phyloP scores from a whole-genome alignment of 2,113 vertebrate genomes.

The Ellobius talpinus region DNA sequence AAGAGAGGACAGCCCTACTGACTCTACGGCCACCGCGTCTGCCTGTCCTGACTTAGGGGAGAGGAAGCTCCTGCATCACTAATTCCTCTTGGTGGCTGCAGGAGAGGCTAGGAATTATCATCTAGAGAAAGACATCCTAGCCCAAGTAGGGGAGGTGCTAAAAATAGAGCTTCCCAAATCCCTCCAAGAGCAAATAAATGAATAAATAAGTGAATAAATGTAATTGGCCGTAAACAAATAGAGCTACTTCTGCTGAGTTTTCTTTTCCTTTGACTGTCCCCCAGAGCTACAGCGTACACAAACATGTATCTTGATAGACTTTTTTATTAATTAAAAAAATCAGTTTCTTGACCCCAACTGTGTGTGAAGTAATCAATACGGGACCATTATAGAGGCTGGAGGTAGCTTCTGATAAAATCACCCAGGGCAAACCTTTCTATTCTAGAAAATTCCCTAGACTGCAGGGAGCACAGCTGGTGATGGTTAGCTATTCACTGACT shows the following conservation, averaged over 20 bases:
- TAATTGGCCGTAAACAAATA: background rate
- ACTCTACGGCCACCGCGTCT: fast-evolving
- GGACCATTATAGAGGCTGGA: background rate
- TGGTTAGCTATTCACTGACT: background rate
- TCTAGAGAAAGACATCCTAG: background rate
- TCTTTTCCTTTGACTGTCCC: background rate
- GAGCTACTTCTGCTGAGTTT: background rate
- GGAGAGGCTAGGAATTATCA: background rate
- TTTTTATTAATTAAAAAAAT: background rate
- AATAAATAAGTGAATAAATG: background rate
- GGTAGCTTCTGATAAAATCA: background rate
- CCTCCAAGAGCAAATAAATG: background rate
- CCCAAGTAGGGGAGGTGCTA: background rate
- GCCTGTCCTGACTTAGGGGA: background rate
- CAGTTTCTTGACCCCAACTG: background rate
- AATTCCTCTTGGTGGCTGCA: background rate
- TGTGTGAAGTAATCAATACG: fast-evolving
- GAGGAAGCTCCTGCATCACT: background rate
- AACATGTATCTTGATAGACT: background rate
- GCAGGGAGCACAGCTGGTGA: background rate
- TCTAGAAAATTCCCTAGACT: background rate
- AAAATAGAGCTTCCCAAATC: constrained; percentile 16
- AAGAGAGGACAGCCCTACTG: background rate
- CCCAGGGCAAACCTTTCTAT: background rate
- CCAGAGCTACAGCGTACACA: background rate